These are phyloP conservation scores for Myripristis jacobus DNA, from an alignment of 2,797 vertebrate genomes.

Conservation along the genomic window DNA sequence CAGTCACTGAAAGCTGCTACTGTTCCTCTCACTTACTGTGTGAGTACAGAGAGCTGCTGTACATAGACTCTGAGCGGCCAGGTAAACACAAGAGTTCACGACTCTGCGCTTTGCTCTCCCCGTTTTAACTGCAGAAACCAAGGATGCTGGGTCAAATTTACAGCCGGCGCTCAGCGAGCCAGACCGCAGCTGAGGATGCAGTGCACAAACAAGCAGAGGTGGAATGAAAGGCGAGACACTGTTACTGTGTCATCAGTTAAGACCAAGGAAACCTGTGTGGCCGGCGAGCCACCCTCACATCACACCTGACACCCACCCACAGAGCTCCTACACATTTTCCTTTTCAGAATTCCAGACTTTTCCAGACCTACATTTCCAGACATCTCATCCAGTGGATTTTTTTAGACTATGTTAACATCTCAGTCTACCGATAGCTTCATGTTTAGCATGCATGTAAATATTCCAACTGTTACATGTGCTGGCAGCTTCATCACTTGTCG, in stretches of 20 bases:
- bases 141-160: constrained; percentile 33
- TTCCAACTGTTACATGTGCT: too few relatives aligned
- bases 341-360: too few relatives aligned
- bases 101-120: constrained; percentile 23
- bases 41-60: constrained; percentile 19
- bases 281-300: background rate
- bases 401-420: too few relatives aligned
- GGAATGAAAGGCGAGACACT: constrained; percentile 11
- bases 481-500: too few relatives aligned
- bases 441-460: too few relatives aligned
- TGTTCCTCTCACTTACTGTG: constrained; percentile 4
- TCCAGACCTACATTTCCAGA: too few relatives aligned
- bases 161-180: constrained; percentile 15
- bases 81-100: constrained; percentile 49
- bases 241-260: background rate
- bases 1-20: constrained; percentile 17
- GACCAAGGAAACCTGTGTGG: background rate
- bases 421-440: too few relatives aligned
- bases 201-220: constrained; percentile 6
- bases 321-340: too few relatives aligned
- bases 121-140: constrained; percentile 25
- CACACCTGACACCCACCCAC: background rate
- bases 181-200: constrained; percentile 16
- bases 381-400: too few relatives aligned
- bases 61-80: background rate